Percentiles rank a stretch among this genome's conserved stretches.
Conservation (phyloP, 2,888 invertebrate genomes). For the Trissonchulus sp. region DNA sequence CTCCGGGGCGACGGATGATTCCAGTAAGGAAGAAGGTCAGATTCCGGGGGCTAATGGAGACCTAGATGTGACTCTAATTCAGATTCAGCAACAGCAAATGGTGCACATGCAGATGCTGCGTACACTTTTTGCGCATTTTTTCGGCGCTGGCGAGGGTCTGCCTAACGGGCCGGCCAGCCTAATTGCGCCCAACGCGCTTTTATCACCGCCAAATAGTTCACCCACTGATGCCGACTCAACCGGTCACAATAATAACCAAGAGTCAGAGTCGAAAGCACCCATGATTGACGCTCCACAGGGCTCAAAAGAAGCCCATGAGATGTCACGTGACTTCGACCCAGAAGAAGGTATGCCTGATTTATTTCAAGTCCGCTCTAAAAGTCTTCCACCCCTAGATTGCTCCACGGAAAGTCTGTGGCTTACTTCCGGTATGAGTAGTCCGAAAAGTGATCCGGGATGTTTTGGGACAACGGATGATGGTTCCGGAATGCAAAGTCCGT, state of each 20-base stretch:
- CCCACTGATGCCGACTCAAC: not conserved
- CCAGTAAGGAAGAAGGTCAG: not conserved
- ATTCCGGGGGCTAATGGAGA: not conserved
- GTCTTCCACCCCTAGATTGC: not conserved
- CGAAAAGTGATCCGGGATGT: conserved; percentile 21
- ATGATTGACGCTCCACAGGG: too few species aligned
- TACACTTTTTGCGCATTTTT: not conserved
- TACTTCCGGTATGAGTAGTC: not conserved
- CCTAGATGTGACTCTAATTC: not conserved
- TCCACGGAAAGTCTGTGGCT: not conserved
- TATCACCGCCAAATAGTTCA: not conserved
- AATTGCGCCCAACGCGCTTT: not conserved
- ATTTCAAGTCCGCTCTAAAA: not conserved
- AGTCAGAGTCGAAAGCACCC: too few species aligned
- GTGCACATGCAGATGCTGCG: not conserved
- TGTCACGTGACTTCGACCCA: not conserved
- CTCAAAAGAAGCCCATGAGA: too few species aligned
- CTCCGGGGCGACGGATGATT: not conserved
- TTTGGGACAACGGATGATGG: not conserved
- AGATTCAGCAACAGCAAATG: not conserved
- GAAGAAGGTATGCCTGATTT: not conserved
- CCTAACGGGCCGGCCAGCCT: not conserved
- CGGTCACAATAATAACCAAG: not conserved
- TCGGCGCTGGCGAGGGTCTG: not conserved
- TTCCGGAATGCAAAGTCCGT: not conserved